A percentile compares a stretch with the other conserved stretches of the same genome.
These are phyloP conservation scores for Tetramorium simillimum DNA, from an alignment of 1,140 invertebrate genomes.

Conservation along the genomic window DNA sequence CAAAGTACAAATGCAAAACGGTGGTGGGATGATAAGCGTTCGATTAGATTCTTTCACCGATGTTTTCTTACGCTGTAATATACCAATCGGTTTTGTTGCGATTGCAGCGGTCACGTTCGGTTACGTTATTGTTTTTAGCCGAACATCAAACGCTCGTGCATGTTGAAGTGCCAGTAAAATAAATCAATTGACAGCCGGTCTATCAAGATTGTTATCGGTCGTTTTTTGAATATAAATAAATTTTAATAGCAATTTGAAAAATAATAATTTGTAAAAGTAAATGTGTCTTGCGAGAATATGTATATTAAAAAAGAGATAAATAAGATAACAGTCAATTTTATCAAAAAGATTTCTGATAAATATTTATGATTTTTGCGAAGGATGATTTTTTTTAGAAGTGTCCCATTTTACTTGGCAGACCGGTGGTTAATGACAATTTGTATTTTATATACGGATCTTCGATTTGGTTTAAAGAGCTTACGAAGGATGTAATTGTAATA, in stretches of 20 bases:
- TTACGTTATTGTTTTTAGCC: conserved; percentile 24
- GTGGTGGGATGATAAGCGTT: conserved; percentile 61
- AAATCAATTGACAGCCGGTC: conserved; percentile 14
- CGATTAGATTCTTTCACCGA: neutral
- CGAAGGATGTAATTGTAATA: neutral
- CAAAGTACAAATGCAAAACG: conserved; percentile 68
- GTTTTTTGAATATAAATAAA: conserved; percentile 11
- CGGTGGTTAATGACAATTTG: conserved; percentile 37
- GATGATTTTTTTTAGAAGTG: neutral
- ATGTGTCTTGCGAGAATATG: neutral
- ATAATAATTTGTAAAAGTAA: neutral
- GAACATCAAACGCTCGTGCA: conserved; percentile 17
- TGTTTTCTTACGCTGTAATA: neutral
- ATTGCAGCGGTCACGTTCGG: conserved; percentile 15
- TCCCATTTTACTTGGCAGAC: neutral
- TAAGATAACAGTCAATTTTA: neutral
- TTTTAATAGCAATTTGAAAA: conserved; percentile 3
- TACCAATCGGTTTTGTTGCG: neutral
- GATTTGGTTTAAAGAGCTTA: neutral
- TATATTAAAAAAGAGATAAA: neutral
- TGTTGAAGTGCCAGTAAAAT: neutral
- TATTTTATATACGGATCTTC: neutral
- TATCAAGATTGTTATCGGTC: conserved; percentile 4
- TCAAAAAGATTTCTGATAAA: neutral
- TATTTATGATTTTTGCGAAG: neutral